Percentiles rank a stretch among this genome's conserved stretches.
Evolutionary conservation across 2,113 vertebrate genomes (phyloP).

Genomic region (Sinocyclocheilus grahami): DNA sequence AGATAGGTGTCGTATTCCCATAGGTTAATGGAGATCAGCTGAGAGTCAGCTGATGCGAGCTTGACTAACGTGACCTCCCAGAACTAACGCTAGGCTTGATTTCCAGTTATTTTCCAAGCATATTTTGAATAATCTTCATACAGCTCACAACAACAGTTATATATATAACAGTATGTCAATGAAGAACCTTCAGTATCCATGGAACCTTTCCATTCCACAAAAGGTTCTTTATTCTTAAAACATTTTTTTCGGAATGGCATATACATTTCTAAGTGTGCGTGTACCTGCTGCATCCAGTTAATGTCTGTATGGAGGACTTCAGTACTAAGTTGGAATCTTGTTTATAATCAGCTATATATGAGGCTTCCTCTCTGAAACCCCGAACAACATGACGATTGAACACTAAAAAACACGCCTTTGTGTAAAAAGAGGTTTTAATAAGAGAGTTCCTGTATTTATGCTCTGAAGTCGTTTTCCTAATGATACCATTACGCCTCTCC

Average conservation of each 20-base stretch:
- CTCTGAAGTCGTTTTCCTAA: neutral
- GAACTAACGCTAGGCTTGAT: no score
- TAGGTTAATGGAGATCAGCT: no score
- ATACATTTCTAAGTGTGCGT: neutral
- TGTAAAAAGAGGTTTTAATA: neutral
- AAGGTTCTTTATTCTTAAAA: no score
- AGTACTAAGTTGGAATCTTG: neutral
- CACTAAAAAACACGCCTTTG: neutral
- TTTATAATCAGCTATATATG: neutral
- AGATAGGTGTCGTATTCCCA: no score
- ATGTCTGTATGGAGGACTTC: neutral
- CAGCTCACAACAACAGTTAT: neutral
- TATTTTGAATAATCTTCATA: neutral
- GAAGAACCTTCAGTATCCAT: neutral
- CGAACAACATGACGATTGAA: neutral
- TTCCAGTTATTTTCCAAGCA: no score
- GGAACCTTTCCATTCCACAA: no score
- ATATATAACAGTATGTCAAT: no score
- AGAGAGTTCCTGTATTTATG: neutral
- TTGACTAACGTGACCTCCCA: no score
- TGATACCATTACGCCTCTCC: constrained; percentile 35
- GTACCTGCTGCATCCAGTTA: neutral
- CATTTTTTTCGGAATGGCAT: neutral
- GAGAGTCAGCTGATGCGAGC: no score
- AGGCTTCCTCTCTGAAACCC: neutral